Percentiles rank a stretch among this genome's conserved stretches.
Conservation (phyloP, 2,888 invertebrate species). For the Onchidella celtica region DNA sequence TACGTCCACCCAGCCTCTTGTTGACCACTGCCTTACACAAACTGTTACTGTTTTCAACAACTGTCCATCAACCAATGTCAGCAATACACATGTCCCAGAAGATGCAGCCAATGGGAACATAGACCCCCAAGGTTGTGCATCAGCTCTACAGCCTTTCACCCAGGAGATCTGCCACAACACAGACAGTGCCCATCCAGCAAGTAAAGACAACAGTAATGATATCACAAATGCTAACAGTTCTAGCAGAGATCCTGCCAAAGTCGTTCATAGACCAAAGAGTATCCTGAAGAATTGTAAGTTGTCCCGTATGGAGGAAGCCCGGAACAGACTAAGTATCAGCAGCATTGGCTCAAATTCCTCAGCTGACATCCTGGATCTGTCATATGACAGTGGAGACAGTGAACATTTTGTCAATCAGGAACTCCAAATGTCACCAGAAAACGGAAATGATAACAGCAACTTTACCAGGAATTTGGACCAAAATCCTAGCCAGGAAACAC, state of each 20-base stretch:
- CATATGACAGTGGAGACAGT: constrained; percentile 75
- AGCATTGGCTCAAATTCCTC: constrained; percentile 77
- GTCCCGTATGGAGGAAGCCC: constrained; percentile 58
- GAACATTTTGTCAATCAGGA: constrained; percentile 53
- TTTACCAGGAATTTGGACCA: not conserved
- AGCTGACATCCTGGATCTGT: constrained; percentile 77
- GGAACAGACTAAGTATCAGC: constrained; percentile 74
- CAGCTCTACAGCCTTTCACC: not conserved
- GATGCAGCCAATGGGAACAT: not conserved
- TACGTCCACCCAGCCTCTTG: not conserved
- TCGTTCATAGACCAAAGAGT: constrained; percentile 64
- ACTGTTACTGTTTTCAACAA: not conserved
- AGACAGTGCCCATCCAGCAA: not conserved
- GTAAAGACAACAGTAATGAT: not conserved
- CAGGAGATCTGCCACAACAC: not conserved
- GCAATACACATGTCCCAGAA: not conserved
- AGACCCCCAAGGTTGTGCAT: too few species aligned
- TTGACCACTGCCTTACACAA: not conserved
- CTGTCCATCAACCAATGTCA: not conserved
- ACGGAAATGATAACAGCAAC: not conserved
- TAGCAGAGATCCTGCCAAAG: constrained; percentile 41
- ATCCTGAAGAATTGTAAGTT: constrained; percentile 67
- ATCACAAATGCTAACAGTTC: not conserved
- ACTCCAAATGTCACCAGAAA: not conserved
- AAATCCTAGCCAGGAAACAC: not conserved